Evolutionary conservation across 30 jellyfish, hydroid and myxozoan genomes (phyloP), one percentile per base, ranked within the genome.

Genomic region (Phacellophora camtschatica): DNA sequence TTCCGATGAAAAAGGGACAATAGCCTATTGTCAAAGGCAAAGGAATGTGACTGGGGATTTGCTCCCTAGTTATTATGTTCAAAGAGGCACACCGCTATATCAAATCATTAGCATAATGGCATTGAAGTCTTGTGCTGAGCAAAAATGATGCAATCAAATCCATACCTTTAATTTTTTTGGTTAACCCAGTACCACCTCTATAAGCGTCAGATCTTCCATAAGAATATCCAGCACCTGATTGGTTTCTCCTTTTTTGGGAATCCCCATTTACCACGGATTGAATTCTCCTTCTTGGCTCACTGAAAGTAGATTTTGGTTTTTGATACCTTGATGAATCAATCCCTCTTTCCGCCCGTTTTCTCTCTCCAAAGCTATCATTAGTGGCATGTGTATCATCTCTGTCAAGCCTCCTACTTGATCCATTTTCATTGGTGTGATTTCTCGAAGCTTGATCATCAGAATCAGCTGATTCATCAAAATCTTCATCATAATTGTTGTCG

Each of bases 401-500:
- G 11, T 5, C 61, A 10, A 0, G 5, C 20, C 7, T 46, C 0
- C 9, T 23, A 11, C 27, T 46, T 23, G 28, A 16, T 22, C 5
- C 32, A 27, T 13, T 39, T 18, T 34, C 72, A 32, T 1, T 50
- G 1, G 0, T 46, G 1, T 20, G 66, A 9, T 80, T 54, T 34
- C 20, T 11, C 3, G 50, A 62, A 1, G 63, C 51, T 10, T 34
- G 79, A 16, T 50, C 51, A 28, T 66, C 91, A 1, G 91, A 80
- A 50, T 80, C 91, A 2, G 91, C 78, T 24, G 83, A 69, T 28
- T 19, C 36, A 22, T 80, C 91, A 30, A 80, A 80, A 29, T 80
- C 91, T 12, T 80, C 91, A 7, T 69, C 91, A 33, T 80, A 80
- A 19, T 48, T n/a, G 64, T 37, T 84, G 33, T 66, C 91, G 54